Conservation (phyloP, 2,113 vertebrate species). For the Acanthisitta chloris region DNA sequence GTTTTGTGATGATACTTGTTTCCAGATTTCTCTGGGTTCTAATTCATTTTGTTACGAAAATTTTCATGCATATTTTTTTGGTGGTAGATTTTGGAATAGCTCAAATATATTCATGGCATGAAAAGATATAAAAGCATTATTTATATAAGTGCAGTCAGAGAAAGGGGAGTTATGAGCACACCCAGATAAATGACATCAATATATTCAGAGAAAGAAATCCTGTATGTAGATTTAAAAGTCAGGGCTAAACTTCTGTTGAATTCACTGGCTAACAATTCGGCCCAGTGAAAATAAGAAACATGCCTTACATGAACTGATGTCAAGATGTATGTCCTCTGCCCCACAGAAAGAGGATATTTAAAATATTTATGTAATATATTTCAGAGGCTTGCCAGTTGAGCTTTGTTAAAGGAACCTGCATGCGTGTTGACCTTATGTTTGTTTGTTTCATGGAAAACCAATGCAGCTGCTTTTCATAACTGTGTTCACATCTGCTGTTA, state of each 20-base stretch:
- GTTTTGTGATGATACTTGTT: neutral
- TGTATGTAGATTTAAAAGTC: neutral
- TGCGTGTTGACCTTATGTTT: constrained; percentile 35
- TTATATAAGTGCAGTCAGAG: neutral
- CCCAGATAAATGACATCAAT: neutral
- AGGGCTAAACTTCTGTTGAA: neutral
- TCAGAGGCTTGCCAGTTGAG: constrained; percentile 19
- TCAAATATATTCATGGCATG: neutral
- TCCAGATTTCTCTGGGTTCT: neutral
- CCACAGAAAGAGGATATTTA: constrained; percentile 26
- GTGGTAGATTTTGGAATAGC: neutral
- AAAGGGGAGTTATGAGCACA: neutral
- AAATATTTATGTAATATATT: constrained; percentile 46
- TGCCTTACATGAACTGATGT: neutral
- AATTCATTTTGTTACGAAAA: neutral
- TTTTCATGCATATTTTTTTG: neutral
- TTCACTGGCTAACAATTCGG: neutral
- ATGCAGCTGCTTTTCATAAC: constrained; percentile 42
- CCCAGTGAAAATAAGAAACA: constrained; percentile 8
- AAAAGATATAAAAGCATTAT: neutral
- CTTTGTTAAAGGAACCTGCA: constrained; percentile 25
- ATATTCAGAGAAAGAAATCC: neutral
- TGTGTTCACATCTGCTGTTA: constrained; percentile 37
- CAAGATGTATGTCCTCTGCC: neutral
- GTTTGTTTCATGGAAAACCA: constrained; percentile 12